Evolutionary conservation across 2,888 invertebrate genomes (phyloP), one percentile per base, ranked within the genome.

Genomic region (Apamea crenata): DNA sequence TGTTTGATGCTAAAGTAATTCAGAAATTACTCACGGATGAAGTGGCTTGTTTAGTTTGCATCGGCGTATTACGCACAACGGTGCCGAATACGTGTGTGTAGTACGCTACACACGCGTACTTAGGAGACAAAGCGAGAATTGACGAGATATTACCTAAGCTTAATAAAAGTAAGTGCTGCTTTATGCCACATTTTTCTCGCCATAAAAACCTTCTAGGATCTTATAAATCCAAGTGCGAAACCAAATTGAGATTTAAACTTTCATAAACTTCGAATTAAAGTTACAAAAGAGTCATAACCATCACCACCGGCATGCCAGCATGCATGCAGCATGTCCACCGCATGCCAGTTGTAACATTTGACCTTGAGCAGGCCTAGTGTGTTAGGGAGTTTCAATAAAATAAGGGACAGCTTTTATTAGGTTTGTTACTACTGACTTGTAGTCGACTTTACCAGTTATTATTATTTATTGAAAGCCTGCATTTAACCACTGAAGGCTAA

Each of bases 1-100:
- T 25, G 65, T 72, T 76, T 71, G 47, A 67, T 59, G 73, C 8
- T 32, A 29, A 32, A 50, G 66, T 85, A 56, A 76, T 76, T 80
- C 72, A 63, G 6, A 74, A 74, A 87, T 59, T 59, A 65, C 53
- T 25, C 14, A 36, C 25, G 5, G 71, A 77, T n/a, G 25, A 83
- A 74, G 67, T 29, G 14, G 32, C 18, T 73, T 47, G 66, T 67
- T 66, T 5, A 25, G 32, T 44, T 77, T 82, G 16, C 25, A 36
- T 25, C 16, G 7, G 67, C 16, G 56, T 36, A 36, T 36, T 36
- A 2, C 36, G 36, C 6, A 36, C 0, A 6, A 36, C 36, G 40
- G 40, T 40, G 40, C 7, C 6, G 36, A 36, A 36, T 36, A 7
- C 40, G 40, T 7, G 40, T 40, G 6, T 40, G 6, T 40, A 7